A percentile compares a stretch with the other conserved stretches of the same genome.
phyloP scores from a whole-genome alignment of 1,140 invertebrate species.

The Drosophila malerkotliana region DNA sequence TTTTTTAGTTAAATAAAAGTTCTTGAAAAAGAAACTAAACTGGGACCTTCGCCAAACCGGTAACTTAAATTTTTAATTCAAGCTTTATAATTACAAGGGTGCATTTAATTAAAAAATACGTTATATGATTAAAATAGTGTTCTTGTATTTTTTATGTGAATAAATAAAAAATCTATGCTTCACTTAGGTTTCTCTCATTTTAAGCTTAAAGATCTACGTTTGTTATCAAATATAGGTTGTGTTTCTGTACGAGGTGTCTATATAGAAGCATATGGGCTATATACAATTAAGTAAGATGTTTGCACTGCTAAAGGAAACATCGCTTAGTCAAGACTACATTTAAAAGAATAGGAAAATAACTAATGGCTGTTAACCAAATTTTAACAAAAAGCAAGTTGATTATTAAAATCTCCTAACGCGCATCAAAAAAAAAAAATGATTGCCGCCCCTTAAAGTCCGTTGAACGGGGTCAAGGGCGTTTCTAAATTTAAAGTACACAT shows the following conservation, averaged over 20 bases:
- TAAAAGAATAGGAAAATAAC: background rate
- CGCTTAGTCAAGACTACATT: background rate
- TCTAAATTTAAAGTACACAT: conserved; percentile 1
- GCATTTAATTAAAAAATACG: background rate
- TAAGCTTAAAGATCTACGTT: conserved; percentile 68
- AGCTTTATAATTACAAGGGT: background rate
- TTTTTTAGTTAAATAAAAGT: too few species aligned
- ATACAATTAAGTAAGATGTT: conserved; percentile 46
- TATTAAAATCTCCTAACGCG: background rate
- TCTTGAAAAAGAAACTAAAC: background rate
- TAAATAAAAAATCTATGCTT: conserved; percentile 66
- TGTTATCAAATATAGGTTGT: conserved; percentile 66
- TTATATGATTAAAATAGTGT: background rate
- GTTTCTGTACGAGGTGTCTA: conserved; percentile 18
- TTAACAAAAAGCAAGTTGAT: background rate
- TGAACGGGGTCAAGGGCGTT: conserved; percentile 5
- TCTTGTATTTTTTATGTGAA: conserved; percentile 49
- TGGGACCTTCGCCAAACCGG: background rate
- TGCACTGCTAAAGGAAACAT: background rate
- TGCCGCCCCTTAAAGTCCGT: conserved; percentile 9
- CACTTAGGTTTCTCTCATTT: conserved; percentile 60
- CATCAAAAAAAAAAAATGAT: conserved; percentile 4
- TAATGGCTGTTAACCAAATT: background rate
- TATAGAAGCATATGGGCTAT: conserved; percentile 50
- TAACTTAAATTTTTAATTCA: background rate